Evolutionary conservation across 2,113 vertebrate species (phyloP).

Genomic region (Loxodonta africana): DNA sequence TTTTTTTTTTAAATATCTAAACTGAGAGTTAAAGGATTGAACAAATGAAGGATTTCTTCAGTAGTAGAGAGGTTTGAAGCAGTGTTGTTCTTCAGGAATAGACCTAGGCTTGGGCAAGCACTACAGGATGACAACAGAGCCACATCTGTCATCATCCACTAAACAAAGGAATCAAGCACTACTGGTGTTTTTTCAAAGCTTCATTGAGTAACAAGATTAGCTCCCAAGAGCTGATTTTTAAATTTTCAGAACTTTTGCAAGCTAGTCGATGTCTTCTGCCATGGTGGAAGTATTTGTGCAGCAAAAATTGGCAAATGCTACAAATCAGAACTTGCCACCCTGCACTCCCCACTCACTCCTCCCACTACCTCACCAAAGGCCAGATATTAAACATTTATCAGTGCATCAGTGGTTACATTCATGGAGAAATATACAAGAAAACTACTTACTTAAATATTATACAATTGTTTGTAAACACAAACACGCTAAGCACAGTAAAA

Average conservation of each 20-base stretch:
- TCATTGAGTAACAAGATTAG: not conserved
- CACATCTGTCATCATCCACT: not conserved
- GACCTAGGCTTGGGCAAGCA: not conserved
- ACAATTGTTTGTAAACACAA: constrained; percentile 22
- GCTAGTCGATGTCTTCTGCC: not conserved
- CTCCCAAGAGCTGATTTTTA: constrained; percentile 1
- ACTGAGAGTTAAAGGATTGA: too few relatives aligned
- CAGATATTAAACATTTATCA: constrained; percentile 17
- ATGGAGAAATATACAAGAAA: constrained; percentile 9
- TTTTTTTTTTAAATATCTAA: not conserved
- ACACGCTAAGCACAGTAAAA: not conserved
- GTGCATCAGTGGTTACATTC: not conserved
- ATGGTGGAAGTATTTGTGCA: not conserved
- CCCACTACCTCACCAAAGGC: not conserved
- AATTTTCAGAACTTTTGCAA: constrained; percentile 4
- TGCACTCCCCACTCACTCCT: too few relatives aligned
- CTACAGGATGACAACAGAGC: not conserved
- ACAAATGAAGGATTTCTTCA: too few relatives aligned
- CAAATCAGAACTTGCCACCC: too few relatives aligned
- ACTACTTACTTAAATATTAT: not conserved
- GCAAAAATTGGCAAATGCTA: too few relatives aligned
- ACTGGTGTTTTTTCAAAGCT: not conserved
- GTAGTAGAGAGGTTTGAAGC: not conserved
- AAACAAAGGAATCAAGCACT: constrained; percentile 8
- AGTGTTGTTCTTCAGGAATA: not conserved